These are phyloP conservation scores for Selenia dentaria DNA, from an alignment of 2,888 invertebrate genomes.

Conservation along the genomic window DNA sequence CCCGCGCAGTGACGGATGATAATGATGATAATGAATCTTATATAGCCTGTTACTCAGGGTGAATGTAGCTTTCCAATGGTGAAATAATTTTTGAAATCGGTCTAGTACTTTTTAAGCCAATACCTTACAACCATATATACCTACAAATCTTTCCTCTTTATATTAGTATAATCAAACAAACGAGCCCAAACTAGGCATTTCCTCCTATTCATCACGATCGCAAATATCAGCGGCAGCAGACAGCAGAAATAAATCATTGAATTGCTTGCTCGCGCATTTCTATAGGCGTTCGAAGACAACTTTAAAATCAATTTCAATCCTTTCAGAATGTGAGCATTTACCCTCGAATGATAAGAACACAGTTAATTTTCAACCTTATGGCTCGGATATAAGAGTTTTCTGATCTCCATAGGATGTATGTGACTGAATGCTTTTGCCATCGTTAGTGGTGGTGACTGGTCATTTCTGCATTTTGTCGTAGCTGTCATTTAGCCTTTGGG, in stretches of 20 bases:
- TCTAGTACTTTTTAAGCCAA: too few species aligned
- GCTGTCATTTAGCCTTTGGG: conserved; percentile 46
- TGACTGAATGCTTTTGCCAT: conserved; percentile 34
- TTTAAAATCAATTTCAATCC: conserved; percentile 48
- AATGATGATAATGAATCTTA: too few species aligned
- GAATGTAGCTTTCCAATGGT: too few species aligned
- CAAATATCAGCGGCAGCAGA: conserved; percentile 9
- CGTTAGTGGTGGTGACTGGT: conserved; percentile 74
- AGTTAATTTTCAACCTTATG: conserved; percentile 3
- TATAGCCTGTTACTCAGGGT: too few species aligned
- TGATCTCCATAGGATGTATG: background rate
- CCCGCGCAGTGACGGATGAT: too few species aligned
- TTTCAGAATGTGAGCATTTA: conserved; percentile 30
- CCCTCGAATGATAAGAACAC: background rate
- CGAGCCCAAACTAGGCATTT: conserved; percentile 16
- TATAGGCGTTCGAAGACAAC: conserved; percentile 41
- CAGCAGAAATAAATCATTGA: conserved; percentile 14
- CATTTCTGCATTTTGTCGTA: conserved; percentile 59
- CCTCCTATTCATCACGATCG: conserved; percentile 14
- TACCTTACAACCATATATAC: too few species aligned
- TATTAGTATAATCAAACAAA: too few species aligned
- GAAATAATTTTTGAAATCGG: too few species aligned
- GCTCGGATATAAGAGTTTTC: conserved; percentile 1
- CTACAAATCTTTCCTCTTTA: too few species aligned
- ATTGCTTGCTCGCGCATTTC: conserved; percentile 43